Evolutionary conservation across 2,888 invertebrate species (phyloP), one percentile per base, ranked within the genome.

Genomic region (Volucella inanis): DNA sequence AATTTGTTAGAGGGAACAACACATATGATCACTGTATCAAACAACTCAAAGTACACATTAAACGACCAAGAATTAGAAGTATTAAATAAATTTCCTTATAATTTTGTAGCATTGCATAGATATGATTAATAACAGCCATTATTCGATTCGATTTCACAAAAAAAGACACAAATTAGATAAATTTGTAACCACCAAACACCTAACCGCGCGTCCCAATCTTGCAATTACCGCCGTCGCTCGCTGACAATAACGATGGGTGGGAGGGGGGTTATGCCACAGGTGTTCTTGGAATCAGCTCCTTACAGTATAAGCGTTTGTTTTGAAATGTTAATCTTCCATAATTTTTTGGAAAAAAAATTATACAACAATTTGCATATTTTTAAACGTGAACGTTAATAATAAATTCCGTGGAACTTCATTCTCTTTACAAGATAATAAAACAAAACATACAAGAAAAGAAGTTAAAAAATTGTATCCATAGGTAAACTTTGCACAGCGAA

Each of bases 191-290:
- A 47, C 31, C 4, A 31, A 31, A 65, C 65, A 18, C 39, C 22
- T 57, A 57, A 50, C 31, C 31, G 49, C 41, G 39, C 41, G 18
- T 54, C 52, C 15, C 9, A 55, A 49, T 39, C 12, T 47, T 10
- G 52, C 1, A 39, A 22, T 57, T 31, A 52, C 52, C n/a, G 31
- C 31, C 18, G 39, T 6, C 41, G 52, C 52, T 31, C 45, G 59
- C 38, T 52, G 54, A 49, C 22, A n/a, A 31, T 38, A 12, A 39
- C 31, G 18, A 8, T n/a, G 14, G 41, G 38, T 15, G 55, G 39
- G 15, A 39, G 1, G 12, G 11, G 50, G 9, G 10, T 8, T 52
- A 59, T 43, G 78, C 78, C 52, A 79, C 78, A 79, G 78, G 71
- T 79, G 78, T 72, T 71, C 41, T 18, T 10, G 38, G 8, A 43